A percentile compares a stretch with the other conserved stretches of the same genome.
Conservation (phyloP, 2,888 invertebrate species). For the Gryllus longicercus region DNA sequence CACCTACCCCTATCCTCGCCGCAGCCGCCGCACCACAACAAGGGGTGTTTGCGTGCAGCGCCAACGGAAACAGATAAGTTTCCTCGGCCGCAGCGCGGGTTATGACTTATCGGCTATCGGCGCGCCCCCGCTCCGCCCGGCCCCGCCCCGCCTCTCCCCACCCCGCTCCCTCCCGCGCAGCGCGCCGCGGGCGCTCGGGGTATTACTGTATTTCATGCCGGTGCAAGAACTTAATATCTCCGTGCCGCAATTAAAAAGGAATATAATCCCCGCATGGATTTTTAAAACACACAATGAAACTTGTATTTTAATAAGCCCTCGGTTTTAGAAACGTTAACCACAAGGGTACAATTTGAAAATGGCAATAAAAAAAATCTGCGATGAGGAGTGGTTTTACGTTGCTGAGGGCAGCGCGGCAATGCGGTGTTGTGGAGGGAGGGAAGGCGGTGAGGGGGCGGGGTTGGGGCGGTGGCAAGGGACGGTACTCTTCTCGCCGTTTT, state of each 20-base stretch:
- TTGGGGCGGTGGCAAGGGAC: no score
- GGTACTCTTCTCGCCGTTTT: no score
- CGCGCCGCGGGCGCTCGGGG: background rate
- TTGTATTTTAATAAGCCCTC: background rate
- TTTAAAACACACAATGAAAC: constrained; percentile 9
- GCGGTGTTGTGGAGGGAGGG: no score
- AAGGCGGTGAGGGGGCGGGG: no score
- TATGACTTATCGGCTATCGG: constrained; percentile 17
- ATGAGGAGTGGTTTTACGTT: background rate
- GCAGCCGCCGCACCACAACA: background rate
- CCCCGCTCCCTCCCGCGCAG: background rate
- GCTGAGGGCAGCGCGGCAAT: no score
- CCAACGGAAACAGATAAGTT: constrained; percentile 2
- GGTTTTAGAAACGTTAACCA: background rate
- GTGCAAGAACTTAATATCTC: constrained; percentile 6
- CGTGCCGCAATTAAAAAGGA: constrained; percentile 8
- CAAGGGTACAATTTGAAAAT: constrained; percentile 10
- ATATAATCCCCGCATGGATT: constrained; percentile 17
- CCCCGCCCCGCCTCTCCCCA: background rate
- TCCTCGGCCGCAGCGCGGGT: background rate
- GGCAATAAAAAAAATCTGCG: constrained; percentile 10
- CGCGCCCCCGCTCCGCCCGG: background rate
- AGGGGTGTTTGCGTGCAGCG: background rate
- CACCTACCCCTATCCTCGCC: no score
- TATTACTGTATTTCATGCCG: constrained; percentile 5